phyloP scores from a whole-genome alignment of 2,888 invertebrate species.

The Zygogramma bicolorata region DNA sequence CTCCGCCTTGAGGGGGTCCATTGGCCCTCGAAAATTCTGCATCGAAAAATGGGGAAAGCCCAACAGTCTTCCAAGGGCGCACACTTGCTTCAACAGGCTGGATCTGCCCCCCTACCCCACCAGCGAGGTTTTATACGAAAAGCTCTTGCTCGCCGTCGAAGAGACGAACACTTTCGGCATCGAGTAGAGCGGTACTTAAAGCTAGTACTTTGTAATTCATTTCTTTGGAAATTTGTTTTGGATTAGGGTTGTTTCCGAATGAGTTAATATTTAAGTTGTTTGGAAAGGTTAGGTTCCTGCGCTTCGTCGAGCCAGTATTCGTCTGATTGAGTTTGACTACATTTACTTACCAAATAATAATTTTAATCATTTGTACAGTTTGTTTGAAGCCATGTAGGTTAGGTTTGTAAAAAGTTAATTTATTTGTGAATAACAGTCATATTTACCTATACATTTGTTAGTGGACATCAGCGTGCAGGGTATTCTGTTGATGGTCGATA shows the following conservation, averaged over 20 bases:
- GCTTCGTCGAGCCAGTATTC: slow-evolving; percentile 46
- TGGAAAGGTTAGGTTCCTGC: slow-evolving; percentile 41
- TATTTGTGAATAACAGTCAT: slow-evolving; percentile 38
- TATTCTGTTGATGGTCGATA: slow-evolving; percentile 1
- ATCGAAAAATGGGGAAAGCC: slow-evolving; percentile 98
- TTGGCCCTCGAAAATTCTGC: slow-evolving; percentile 95
- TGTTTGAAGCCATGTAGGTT: slow-evolving; percentile 25
- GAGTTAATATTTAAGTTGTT: slow-evolving; percentile 53
- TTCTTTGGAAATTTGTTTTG: slow-evolving; percentile 38
- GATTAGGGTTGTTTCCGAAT: slow-evolving; percentile 43
- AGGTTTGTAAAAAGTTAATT: slow-evolving; percentile 34
- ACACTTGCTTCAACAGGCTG: slow-evolving; percentile 97
- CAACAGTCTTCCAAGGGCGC: slow-evolving; percentile 93
- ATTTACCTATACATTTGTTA: slow-evolving; percentile 32
- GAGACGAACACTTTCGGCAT: slow-evolving; percentile 97
- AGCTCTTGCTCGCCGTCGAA: slow-evolving; percentile 91
- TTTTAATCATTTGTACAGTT: slow-evolving; percentile 41
- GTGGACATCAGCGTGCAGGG: neutral
- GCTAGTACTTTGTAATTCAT: slow-evolving; percentile 28
- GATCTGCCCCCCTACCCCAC: slow-evolving; percentile 97
- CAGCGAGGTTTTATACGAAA: slow-evolving; percentile 90
- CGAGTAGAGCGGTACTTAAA: slow-evolving; percentile 73
- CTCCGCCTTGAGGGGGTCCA: slow-evolving; percentile 92
- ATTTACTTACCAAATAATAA: slow-evolving; percentile 45
- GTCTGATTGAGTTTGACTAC: slow-evolving; percentile 29